phyloP scores from a whole-genome alignment of 1,140 invertebrate species.

The Lepidurus apus region DNA sequence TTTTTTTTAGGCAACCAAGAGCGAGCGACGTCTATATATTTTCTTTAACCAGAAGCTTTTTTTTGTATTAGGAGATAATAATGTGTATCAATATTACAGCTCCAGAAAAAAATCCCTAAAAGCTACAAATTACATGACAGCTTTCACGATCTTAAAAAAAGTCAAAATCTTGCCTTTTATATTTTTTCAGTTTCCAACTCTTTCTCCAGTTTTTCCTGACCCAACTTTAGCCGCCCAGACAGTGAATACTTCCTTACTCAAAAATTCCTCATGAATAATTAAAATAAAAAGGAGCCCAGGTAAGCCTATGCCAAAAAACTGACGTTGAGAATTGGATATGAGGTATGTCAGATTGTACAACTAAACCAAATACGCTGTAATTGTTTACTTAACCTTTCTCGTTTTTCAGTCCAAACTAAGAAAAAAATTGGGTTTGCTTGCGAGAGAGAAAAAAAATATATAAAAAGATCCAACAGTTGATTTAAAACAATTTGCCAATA shows the following conservation, averaged over 20 bases:
- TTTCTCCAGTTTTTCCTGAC: not conserved
- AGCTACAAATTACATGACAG: not conserved
- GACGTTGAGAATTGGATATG: conserved; percentile 19
- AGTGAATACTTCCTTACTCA: not conserved
- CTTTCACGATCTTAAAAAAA: not conserved
- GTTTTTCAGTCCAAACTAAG: not conserved
- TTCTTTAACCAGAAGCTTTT: not conserved
- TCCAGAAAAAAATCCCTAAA: not conserved
- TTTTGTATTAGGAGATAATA: conserved; percentile 19
- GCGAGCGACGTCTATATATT: not conserved
- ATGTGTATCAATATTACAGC: not conserved
- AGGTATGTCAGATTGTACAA: conserved; percentile 22
- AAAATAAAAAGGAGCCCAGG: not conserved
- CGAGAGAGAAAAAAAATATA: not conserved
- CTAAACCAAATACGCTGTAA: conserved; percentile 11
- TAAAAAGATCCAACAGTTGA: too few species aligned
- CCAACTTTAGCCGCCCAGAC: not conserved
- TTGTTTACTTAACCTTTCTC: not conserved
- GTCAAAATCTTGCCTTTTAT: not conserved
- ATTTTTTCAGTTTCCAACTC: not conserved
- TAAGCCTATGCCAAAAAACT: conserved; percentile 19
- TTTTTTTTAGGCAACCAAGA: not conserved
- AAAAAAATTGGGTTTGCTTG: not conserved
- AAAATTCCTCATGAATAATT: not conserved
- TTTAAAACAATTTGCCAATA: not conserved